A percentile compares a stretch with the other conserved stretches of the same genome.
These are phyloP conservation scores for Trachelus tabidus DNA, from an alignment of 2,888 invertebrate genomes.

Conservation along the genomic window DNA sequence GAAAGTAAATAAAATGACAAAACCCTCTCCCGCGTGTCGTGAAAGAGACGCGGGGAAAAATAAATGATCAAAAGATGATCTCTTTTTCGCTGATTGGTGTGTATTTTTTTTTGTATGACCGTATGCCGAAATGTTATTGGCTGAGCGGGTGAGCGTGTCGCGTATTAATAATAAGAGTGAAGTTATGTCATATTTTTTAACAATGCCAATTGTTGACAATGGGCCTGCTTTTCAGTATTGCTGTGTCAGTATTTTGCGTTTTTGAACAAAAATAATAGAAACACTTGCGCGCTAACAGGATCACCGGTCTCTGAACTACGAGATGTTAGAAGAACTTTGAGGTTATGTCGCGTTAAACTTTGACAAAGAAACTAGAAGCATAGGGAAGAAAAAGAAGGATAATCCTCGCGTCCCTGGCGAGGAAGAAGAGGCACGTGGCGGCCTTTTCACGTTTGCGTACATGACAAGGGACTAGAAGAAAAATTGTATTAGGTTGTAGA, in stretches of 20 bases:
- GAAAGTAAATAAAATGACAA: neutral
- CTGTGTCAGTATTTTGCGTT: slow-evolving; percentile 19
- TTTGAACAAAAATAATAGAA: slow-evolving; percentile 19
- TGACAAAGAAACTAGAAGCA: neutral
- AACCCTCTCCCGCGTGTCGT: neutral
- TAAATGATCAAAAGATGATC: neutral
- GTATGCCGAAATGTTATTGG: slow-evolving; percentile 5
- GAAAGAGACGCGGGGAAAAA: neutral
- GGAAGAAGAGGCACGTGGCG: neutral
- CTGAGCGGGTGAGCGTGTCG: slow-evolving; percentile 12
- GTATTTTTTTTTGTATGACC: slow-evolving; percentile 10
- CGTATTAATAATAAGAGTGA: slow-evolving; percentile 9
- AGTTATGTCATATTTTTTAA: neutral
- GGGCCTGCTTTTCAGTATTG: slow-evolving; percentile 14
- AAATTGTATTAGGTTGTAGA: neutral
- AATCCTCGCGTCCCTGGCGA: neutral
- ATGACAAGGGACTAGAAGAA: neutral
- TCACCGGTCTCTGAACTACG: neutral
- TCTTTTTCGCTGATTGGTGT: slow-evolving; percentile 1
- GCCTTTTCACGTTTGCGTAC: neutral
- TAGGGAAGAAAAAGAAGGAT: neutral
- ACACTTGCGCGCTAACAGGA: slow-evolving; percentile 10
- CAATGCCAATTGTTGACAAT: slow-evolving; percentile 1
- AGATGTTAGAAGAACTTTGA: neutral
- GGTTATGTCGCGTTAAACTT: neutral